phyloP scores from a whole-genome alignment of 1,140 invertebrate species.

The Hyles euphorbiae region DNA sequence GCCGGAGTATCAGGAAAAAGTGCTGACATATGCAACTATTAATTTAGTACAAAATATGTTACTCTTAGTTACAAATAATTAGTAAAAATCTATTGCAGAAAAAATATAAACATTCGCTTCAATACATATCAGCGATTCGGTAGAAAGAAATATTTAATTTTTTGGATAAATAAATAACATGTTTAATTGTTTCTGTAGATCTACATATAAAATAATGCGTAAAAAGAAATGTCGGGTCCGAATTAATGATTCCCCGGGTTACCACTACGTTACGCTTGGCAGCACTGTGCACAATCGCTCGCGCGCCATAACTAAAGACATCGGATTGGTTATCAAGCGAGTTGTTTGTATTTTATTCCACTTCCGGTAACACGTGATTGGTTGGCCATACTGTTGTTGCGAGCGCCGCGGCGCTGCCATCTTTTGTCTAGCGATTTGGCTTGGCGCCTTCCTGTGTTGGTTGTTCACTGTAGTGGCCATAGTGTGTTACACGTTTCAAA shows the following conservation, averaged over 20 bases:
- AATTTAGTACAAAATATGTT: no score
- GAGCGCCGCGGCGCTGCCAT: constrained; percentile 51
- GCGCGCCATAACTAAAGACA: constrained; percentile 38
- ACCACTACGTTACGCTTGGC: constrained; percentile 29
- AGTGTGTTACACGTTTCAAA: constrained; percentile 73
- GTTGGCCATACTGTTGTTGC: constrained; percentile 49
- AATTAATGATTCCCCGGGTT: not conserved
- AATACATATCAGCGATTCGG: no score
- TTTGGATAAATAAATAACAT: no score
- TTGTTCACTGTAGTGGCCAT: constrained; percentile 64
- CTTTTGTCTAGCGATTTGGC: constrained; percentile 61
- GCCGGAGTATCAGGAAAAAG: no score
- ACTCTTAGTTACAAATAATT: no score
- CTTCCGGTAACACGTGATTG: constrained; percentile 49
- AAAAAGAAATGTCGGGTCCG: constrained; percentile 9
- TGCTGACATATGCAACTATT: no score
- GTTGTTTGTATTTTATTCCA: constrained; percentile 46
- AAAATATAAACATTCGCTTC: no score
- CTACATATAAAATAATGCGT: not conserved
- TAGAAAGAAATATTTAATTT: no score
- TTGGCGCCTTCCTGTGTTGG: constrained; percentile 71
- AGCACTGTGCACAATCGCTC: constrained; percentile 25
- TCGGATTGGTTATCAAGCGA: constrained; percentile 34
- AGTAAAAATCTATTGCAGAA: no score
- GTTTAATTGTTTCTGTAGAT: no score